Evolutionary conservation across 2,113 vertebrate species (phyloP).

Genomic region (Gallinago paraguaiae): DNA sequence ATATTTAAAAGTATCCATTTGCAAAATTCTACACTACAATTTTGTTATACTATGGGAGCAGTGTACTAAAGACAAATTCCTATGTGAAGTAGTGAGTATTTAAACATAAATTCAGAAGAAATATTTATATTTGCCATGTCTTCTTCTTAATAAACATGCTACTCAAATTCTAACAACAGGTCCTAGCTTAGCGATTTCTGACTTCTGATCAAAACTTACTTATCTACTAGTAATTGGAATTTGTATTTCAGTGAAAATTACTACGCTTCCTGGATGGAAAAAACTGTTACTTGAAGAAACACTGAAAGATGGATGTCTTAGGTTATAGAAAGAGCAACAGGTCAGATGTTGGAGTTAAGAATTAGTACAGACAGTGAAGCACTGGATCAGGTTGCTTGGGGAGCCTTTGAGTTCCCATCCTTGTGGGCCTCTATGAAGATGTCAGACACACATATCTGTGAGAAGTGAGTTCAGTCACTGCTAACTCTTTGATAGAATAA

Average conservation of each 20-base stretch:
- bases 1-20: not conserved
- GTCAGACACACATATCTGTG: not conserved
- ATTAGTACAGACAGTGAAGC: not conserved
- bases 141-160: not conserved
- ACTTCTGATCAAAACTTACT: not conserved
- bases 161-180: not conserved
- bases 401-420: not conserved
- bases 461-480: not conserved
- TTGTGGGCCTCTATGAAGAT: not conserved
- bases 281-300: not conserved
- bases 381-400: not conserved
- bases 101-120: constrained; percentile 1
- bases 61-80: not conserved
- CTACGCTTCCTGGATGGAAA: not conserved
- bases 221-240: not conserved
- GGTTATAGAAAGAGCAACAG: not conserved
- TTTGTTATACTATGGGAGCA: not conserved
- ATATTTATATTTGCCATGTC: not conserved
- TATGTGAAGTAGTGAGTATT: not conserved
- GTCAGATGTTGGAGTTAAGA: not conserved
- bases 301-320: not conserved
- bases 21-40: not conserved
- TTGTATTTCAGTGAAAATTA: not conserved
- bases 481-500: not conserved
- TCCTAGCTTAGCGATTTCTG: not conserved